Percentiles rank a stretch among this genome's conserved stretches.
Evolutionary conservation across 2,888 invertebrate genomes (phyloP).

Genomic region (Cosmorhoe ocellata): DNA sequence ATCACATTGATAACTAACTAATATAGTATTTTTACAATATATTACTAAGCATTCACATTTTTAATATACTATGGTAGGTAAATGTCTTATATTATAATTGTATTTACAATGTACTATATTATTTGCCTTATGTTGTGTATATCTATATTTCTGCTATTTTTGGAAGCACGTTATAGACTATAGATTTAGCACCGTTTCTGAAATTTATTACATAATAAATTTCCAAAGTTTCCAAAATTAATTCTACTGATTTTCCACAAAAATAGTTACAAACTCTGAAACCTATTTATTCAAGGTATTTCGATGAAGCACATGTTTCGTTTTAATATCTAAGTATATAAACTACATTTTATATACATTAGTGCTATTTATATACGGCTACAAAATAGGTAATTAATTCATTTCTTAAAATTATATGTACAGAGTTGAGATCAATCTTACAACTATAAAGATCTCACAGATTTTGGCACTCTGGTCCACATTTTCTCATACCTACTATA

Average conservation of each 20-base stretch:
- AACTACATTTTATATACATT: background rate
- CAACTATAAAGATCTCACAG: constrained; percentile 70
- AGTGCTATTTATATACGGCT: constrained; percentile 7
- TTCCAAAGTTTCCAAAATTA: too few relatives aligned
- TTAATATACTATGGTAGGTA: constrained; percentile 30
- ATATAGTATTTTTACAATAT: constrained; percentile 33
- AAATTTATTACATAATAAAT: too few relatives aligned
- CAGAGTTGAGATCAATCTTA: constrained; percentile 80
- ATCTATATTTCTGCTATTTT: constrained; percentile 8
- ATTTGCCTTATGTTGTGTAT: constrained; percentile 20
- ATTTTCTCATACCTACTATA: constrained; percentile 40
- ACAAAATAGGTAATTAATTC: constrained; percentile 20
- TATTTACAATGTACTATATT: constrained; percentile 46
- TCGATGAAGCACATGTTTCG: too few relatives aligned
- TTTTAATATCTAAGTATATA: too few relatives aligned
- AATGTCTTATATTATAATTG: constrained; percentile 39
- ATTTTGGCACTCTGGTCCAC: constrained; percentile 80
- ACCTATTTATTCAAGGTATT: too few relatives aligned
- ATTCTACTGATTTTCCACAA: too few relatives aligned
- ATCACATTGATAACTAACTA: constrained; percentile 69
- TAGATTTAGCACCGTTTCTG: constrained; percentile 11
- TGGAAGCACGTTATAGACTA: constrained; percentile 49
- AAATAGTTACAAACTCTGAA: too few relatives aligned
- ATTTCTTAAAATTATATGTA: constrained; percentile 55
- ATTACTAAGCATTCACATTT: constrained; percentile 39